phyloP scores from a whole-genome alignment of 2,888 invertebrate genomes.

The Argyresthia albistria region DNA sequence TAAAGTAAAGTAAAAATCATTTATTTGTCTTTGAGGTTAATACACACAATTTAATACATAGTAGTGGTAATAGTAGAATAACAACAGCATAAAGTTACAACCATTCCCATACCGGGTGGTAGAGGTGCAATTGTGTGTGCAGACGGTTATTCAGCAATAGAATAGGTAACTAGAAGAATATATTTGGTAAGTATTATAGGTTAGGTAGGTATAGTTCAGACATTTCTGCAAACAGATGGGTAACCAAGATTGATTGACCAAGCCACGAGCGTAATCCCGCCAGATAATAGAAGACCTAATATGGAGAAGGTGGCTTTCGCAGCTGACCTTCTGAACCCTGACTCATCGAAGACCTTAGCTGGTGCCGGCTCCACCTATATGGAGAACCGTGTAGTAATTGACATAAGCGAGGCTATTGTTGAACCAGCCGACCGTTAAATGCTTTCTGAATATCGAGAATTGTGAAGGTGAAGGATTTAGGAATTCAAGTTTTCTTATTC shows the following conservation, averaged over 20 bases:
- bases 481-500: no score
- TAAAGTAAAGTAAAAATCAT: no score
- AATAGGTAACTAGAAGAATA: background rate
- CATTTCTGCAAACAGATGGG: background rate
- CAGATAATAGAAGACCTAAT: slow-evolving; percentile 27
- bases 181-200: no score
- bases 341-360: slow-evolving; percentile 19
- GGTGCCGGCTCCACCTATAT: background rate
- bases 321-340: slow-evolving; percentile 34
- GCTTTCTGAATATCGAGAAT: no score
- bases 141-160: background rate
- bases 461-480: no score
- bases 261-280: background rate
- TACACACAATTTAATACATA: no score
- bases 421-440: no score
- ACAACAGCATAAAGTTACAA: no score
- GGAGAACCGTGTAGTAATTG: slow-evolving; percentile 2
- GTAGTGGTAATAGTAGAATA: no score
- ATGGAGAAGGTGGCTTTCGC: slow-evolving; percentile 29
- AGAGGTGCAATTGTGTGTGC: no score
- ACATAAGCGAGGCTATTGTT: slow-evolving; percentile 1
- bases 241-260: background rate
- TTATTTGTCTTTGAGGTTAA: no score
- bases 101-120: no score
- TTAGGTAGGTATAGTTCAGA: background rate